Percentiles rank a stretch among this genome's conserved stretches.
Evolutionary conservation across 1,140 invertebrate genomes (phyloP).

Genomic region (Tenebrio molitor): DNA sequence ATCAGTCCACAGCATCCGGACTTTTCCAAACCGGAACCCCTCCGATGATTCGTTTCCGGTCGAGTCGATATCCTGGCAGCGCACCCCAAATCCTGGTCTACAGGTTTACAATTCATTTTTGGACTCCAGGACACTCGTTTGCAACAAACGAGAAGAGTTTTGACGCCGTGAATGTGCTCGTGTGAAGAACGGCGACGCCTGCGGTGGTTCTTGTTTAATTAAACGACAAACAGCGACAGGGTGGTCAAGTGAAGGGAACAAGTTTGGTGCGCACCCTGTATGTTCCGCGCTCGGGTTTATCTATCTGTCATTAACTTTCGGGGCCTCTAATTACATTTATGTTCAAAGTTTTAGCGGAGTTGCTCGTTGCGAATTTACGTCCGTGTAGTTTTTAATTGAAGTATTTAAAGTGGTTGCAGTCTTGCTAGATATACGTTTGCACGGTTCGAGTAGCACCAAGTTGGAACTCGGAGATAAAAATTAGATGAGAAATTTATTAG

Average conservation of each 20-base stretch:
- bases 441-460: conserved; percentile 5
- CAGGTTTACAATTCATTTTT: conserved; percentile 1
- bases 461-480: conserved; percentile 33
- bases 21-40: conserved; percentile 28
- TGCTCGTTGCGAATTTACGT: conserved; percentile 23
- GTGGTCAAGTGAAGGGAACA: not conserved
- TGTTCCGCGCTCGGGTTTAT: not conserved
- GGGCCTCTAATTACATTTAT: conserved; percentile 30
- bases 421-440: conserved; percentile 17
- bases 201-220: no score
- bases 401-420: conserved; percentile 37
- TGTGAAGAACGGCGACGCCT: no score
- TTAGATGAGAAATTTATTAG: conserved; percentile 14
- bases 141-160: no score
- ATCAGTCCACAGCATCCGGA: conserved; percentile 30
- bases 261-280: not conserved
- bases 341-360: conserved; percentile 26
- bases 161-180: no score
- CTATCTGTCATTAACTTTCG: conserved; percentile 32
- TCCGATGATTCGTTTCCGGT: conserved; percentile 11
- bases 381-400: conserved; percentile 39
- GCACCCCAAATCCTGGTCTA: conserved; percentile 4
- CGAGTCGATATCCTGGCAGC: conserved; percentile 17
- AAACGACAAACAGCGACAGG: no score
- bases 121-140: no score